phyloP scores from a whole-genome alignment of 2,888 invertebrate species.

The Meloe dianella region DNA sequence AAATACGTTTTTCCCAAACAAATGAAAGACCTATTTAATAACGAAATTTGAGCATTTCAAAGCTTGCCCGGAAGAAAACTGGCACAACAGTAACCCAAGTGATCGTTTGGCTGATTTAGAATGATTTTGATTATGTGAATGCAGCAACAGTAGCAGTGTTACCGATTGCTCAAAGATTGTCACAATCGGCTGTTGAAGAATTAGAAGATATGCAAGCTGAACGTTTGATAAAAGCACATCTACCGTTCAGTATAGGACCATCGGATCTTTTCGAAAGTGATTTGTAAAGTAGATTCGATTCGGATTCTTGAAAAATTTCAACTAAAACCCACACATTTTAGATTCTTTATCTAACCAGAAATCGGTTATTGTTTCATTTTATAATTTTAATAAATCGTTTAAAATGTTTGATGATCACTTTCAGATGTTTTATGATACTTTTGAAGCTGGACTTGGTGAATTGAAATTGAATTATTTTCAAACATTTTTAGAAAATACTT shows the following conservation, averaged over 20 bases:
- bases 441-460: constrained; percentile 10
- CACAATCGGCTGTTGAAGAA: constrained; percentile 66
- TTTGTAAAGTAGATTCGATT: constrained; percentile 59
- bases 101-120: constrained; percentile 78
- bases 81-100: constrained; percentile 83
- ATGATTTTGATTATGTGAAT: constrained; percentile 72
- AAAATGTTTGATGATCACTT: neutral
- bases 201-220: constrained; percentile 59
- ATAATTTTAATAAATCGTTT: constrained; percentile 56
- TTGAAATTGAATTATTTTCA: neutral
- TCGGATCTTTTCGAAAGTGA: constrained; percentile 64
- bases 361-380: constrained; percentile 81
- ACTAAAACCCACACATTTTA: neutral
- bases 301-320: neutral
- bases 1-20: neutral
- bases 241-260: constrained; percentile 77
- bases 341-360: constrained; percentile 73
- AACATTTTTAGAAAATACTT: constrained; percentile 43
- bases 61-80: neutral
- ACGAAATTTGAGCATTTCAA: neutral
- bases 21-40: neutral
- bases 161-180: neutral
- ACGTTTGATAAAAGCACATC: constrained; percentile 74
- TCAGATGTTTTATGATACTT: neutral
- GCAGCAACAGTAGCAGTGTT: constrained; percentile 64